Base-by-base conservation (phyloP, 2,113 vertebrate species). In the Melanotaenia duboulayi region DNA sequence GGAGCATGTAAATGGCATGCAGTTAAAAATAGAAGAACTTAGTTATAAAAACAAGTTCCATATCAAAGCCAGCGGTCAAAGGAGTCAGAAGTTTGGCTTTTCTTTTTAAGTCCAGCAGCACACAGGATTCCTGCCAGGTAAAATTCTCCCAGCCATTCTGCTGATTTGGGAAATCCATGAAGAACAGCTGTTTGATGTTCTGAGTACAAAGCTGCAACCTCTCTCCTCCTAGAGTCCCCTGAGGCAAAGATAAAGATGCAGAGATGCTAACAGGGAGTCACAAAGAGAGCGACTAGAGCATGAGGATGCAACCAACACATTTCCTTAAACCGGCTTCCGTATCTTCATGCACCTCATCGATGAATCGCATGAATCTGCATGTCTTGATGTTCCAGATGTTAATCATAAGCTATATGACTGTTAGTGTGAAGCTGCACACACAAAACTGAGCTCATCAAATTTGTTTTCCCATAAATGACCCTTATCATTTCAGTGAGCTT, bases 1-100 rank as follows among this genome's bases (percentile, higher is more conserved):
- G 64, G 86, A 78, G 63, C 74, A 65, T 65, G 80, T 74, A 64
- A 83, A 85, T 56, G 22, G 66, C 78, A 65, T 50, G 24, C 39
- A 44, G 80, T 87, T 92, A 90, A 89, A 85, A 87, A 91, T 92
- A 94, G 86, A 56, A 83, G 24, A 78, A 55, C 80, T 65, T 73
- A 83, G 83, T 84, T 83, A 84, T 72, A 89, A 83, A 3, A 80
- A 78, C 78, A 67, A 61, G 67, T 76, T 88, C 64, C 32, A 71
- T 85, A 81, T 87, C 81, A 76, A 77, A 80, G 78, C 66, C 54
- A 69, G 83, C 63, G 60, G 81, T 87, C 80, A 91, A 86, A 84
- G 62, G 81, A 84, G 84, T 90, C 80, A 90, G 83, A 81, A 78
- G 75, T 76, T 75, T 85, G 70, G 46, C 73, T 61, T 86, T 76